phyloP scores from a whole-genome alignment of 2,888 invertebrate species.

The Drosophila cognata region DNA sequence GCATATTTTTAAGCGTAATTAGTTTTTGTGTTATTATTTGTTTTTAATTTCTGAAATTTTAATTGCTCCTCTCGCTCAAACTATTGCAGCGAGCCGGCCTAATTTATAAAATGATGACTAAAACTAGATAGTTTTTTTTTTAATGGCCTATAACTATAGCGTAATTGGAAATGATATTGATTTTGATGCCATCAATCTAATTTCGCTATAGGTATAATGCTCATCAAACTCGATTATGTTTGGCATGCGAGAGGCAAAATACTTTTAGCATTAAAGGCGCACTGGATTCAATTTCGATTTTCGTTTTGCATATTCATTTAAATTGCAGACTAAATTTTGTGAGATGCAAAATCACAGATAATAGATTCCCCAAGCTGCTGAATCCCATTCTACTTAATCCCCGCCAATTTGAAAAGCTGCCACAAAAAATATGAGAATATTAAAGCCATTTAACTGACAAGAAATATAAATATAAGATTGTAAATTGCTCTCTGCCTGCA shows the following conservation, averaged over 20 bases:
- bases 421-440: neutral
- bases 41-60: constrained; percentile 69
- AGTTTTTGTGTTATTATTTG: constrained; percentile 63
- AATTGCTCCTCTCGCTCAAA: constrained; percentile 37
- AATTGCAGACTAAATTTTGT: neutral
- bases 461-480: neutral
- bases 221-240: neutral
- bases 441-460: neutral
- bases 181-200: neutral
- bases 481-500: neutral
- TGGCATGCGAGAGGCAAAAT: neutral
- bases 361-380: neutral
- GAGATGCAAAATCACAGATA: neutral
- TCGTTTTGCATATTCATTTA: neutral
- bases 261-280: neutral
- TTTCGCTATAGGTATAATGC: neutral
- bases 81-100: constrained; percentile 2
- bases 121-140: constrained; percentile 1
- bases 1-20: constrained; percentile 46
- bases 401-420: neutral
- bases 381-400: neutral
- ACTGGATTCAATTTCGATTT: neutral
- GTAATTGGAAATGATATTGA: neutral
- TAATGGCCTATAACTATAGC: neutral
- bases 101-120: constrained; percentile 15